Evolutionary conservation across 2,113 vertebrate genomes (phyloP), one percentile per base, ranked within the genome.

Genomic region (Cromileptes altivelis): DNA sequence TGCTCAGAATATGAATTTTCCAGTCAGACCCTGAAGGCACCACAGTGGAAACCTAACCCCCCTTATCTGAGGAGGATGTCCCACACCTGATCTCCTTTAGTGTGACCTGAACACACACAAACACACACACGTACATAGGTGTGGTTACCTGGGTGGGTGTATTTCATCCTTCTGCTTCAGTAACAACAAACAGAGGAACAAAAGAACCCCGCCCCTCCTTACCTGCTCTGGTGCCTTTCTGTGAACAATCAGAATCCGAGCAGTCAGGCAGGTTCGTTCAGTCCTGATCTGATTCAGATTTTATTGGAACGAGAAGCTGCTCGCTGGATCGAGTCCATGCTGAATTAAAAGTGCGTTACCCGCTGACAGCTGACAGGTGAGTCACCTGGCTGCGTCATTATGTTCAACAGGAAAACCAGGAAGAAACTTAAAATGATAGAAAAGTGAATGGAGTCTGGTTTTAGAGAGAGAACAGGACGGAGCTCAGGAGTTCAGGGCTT

Each of bases 131-230:
- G 18, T 17, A 53, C 52, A 25, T 21, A 60, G 74, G 45, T 80
- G 71, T 45, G 75, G 58, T 84, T 21, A 78, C 37, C 62, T 81
- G 77, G 3, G 37, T 49, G 62, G 27, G 86, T 71, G 78, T 86
- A 69, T 78, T 9, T 63, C 60, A 17, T 17, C 30, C 33, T 56
- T 68, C 72, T 70, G 65, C 73, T 52, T 42, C 57, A 47, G 77
- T 58, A 23, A 84, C 78, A 64, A 70, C 73, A 86, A 82, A 83
- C 71, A 78, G n/a, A 70, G 71, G 61, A 89, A 85, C 71, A 89
- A 80, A 57, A 11, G 12, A 63, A 62, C 69, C 61, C 73, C 52
- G 12, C 70, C 80, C 62, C 63, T 13, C n/a, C 72, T 79, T 61
- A 84, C 73, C 61, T 81, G 82, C 75, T 70, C 83, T 70, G 80